Base-by-base conservation (phyloP, 2,797 vertebrate genomes). In the Lepilemur septentrionalis region DNA sequence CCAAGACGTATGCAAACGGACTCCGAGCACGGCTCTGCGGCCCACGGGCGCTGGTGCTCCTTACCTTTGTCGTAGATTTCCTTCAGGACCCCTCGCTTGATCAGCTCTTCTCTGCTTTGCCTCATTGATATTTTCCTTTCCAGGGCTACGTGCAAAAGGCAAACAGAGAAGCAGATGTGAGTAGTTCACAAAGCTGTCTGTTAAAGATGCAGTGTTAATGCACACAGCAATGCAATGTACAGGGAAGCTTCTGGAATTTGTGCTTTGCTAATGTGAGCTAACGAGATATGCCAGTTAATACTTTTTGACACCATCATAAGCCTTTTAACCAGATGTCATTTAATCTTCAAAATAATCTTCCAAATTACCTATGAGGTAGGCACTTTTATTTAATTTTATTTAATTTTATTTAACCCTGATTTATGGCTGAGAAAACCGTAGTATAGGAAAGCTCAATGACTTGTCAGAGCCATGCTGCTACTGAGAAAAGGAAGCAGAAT, bases 61-160 rank as follows among this genome's bases (percentile, higher is more conserved):
- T 99, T 98, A 99, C 99, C 99, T 99, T 99, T 99, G 98, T 99
- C 99, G 98, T 99, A 99, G 97, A 99, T 99, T 98, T 99, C 99
- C 98, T 99, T 99, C 97, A 99, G 98, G 94, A 99, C 99, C 67
- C 99, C 99, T 98, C 99, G 98, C 98, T 99, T 99, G 98, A 99
- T 99, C 97, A 99, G 99, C 97, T 99, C 99, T 73, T 99, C 99
- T 98, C 99, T 99, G 99, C 99, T 99, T 98, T 99, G 99, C 92
- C 99, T 99, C 99, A 99, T 99, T 1, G 99, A 99, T 98, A 99
- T 99, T 99, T 99, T 99, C 98, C 99, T 99, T 98, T 99, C 99
- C 99, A 99, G 98, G 96, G 99, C 99, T 99, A 97, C 10, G 97
- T 98, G 98, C 86, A 94, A 98, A 97, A 61, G 48, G 98, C 43